Conservation (phyloP, 1,140 invertebrate species). For the Myzus persicae region DNA sequence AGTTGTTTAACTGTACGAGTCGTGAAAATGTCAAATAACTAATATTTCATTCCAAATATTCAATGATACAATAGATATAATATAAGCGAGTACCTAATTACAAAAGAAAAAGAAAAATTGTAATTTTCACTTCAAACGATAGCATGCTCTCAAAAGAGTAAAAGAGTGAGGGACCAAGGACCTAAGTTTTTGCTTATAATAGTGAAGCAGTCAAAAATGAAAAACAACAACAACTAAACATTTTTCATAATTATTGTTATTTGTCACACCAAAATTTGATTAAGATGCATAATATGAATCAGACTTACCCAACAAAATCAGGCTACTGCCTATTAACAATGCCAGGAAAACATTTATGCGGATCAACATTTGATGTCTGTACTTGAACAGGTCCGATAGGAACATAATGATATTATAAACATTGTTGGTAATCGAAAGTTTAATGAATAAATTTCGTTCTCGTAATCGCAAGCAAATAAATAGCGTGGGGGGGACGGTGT, state of each 20-base stretch:
- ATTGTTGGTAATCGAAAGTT: not conserved
- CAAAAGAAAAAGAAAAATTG: not conserved
- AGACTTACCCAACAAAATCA: conserved; percentile 11
- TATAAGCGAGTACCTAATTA: not conserved
- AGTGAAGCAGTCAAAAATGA: not conserved
- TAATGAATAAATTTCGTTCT: not conserved
- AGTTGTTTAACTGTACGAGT: no score
- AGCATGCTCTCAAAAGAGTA: not conserved
- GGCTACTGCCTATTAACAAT: not conserved
- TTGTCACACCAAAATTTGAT: not conserved
- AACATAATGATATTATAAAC: not conserved
- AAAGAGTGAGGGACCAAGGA: not conserved
- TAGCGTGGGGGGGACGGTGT: not conserved
- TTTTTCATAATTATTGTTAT: not conserved
- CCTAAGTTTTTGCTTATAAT: not conserved
- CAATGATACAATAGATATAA: no score
- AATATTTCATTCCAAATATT: no score
- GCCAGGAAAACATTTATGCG: conserved; percentile 14
- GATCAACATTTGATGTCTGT: not conserved
- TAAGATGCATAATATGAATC: not conserved
- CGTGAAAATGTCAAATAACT: no score
- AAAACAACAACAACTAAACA: not conserved
- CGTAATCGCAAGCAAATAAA: not conserved
- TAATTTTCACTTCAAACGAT: not conserved
- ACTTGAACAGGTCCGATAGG: not conserved